A percentile compares a stretch with the other conserved stretches of the same genome.
Conservation (phyloP, 2,888 invertebrate species). For the Linnaemya vulpina region DNA sequence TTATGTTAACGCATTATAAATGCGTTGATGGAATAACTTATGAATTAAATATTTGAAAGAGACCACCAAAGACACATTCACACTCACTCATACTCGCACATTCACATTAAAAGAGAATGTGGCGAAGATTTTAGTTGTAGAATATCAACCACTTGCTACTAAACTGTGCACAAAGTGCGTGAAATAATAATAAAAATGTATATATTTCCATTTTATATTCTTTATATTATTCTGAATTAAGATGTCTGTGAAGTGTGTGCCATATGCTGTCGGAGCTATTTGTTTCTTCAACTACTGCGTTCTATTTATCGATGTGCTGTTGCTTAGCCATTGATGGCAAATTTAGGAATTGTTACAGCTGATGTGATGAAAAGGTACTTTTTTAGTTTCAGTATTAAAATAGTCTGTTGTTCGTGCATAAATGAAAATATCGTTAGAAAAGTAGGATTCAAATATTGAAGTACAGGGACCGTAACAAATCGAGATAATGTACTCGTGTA, state of each 20-base stretch:
- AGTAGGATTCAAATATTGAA: too few species aligned
- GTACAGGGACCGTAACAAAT: too few species aligned
- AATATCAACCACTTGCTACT: constrained; percentile 60
- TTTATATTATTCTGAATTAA: constrained; percentile 63
- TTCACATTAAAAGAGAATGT: constrained; percentile 27
- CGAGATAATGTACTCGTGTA: too few species aligned
- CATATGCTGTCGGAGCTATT: constrained; percentile 59
- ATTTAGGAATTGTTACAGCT: not conserved
- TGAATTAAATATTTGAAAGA: constrained; percentile 79
- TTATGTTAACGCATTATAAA: constrained; percentile 78
- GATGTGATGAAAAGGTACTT: not conserved
- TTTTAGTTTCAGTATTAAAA: not conserved
- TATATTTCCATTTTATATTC: constrained; percentile 31
- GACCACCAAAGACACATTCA: constrained; percentile 10
- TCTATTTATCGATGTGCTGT: constrained; percentile 1
- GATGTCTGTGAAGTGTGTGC: constrained; percentile 60
- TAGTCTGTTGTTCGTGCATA: too few species aligned
- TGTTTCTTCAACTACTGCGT: not conserved
- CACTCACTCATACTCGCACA: not conserved
- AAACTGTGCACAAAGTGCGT: constrained; percentile 53
- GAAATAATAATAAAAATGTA: constrained; percentile 68
- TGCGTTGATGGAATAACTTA: constrained; percentile 83
- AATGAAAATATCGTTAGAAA: too few species aligned
- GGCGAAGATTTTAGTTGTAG: constrained; percentile 17
- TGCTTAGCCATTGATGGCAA: not conserved